Percentiles rank a stretch among this genome's conserved stretches.
Conservation (phyloP, 92 coral and sea anemone genomes). For the Ricordea florida region DNA sequence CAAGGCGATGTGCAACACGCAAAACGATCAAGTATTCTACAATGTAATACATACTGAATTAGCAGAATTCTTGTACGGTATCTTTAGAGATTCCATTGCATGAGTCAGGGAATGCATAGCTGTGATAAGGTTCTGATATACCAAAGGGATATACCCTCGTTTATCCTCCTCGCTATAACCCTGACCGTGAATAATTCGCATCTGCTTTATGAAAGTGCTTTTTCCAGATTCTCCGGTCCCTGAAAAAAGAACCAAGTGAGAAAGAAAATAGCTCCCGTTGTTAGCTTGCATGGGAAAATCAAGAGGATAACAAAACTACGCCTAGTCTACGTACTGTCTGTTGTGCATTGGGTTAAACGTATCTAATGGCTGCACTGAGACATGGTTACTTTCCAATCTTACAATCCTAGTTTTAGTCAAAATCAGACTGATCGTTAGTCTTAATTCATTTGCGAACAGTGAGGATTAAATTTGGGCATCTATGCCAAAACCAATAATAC, state of each 20-base stretch:
- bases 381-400: too few relatives aligned
- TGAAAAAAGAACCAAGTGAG: slow-evolving; percentile 47
- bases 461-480: slow-evolving; percentile 36
- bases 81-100: slow-evolving; percentile 97
- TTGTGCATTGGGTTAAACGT: too few relatives aligned
- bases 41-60: slow-evolving; percentile 80
- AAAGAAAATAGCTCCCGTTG: too few relatives aligned
- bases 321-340: too few relatives aligned
- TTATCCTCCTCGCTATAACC: slow-evolving; percentile 99
- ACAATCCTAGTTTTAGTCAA: too few relatives aligned
- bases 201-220: slow-evolving; percentile 99
- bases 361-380: too few relatives aligned
- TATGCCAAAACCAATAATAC: slow-evolving; percentile 22
- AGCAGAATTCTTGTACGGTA: slow-evolving; percentile 85
- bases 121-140: slow-evolving; percentile 93
- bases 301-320: too few relatives aligned
- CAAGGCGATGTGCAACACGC: slow-evolving; percentile 15
- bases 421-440: slow-evolving; percentile 8
- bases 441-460: slow-evolving; percentile 33
- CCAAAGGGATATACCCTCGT: slow-evolving; percentile 90
- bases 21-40: slow-evolving; percentile 34
- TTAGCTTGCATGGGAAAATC: not conserved
- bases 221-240: slow-evolving; percentile 99
- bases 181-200: slow-evolving; percentile 99
- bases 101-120: slow-evolving; percentile 97